These are phyloP conservation scores for Malurus splendens DNA, from an alignment of 2,797 vertebrate species.

Conservation along the genomic window DNA sequence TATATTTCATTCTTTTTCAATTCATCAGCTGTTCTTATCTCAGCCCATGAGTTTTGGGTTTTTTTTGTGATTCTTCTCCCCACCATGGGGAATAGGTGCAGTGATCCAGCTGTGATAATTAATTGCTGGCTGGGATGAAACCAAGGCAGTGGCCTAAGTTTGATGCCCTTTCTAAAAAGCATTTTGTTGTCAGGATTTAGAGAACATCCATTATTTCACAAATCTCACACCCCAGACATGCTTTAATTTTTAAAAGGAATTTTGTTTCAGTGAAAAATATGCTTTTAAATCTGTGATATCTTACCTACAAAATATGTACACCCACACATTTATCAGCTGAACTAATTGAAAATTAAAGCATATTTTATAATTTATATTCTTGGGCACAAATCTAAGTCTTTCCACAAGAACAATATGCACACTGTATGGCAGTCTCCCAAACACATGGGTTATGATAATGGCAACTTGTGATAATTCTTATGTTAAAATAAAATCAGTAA, in stretches of 20 bases:
- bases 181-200: neutral
- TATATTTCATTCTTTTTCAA: neutral
- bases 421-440: neutral
- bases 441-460: neutral
- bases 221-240: neutral
- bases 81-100: neutral
- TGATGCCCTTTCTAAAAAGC: neutral
- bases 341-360: neutral
- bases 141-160: neutral
- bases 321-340: neutral
- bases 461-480: neutral
- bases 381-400: neutral
- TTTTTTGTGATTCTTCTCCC: neutral
- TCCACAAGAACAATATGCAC: neutral
- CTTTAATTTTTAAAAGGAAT: neutral
- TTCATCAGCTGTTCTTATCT: neutral
- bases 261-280: neutral
- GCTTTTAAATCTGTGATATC: neutral
- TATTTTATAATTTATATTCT: neutral
- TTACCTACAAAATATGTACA: neutral
- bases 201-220: neutral
- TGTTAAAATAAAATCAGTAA: neutral
- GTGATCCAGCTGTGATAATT: accelerated
- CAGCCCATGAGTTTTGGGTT: neutral
- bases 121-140: neutral